Evolutionary conservation across 2,797 vertebrate species (phyloP), one percentile per base, ranked within the genome.

Genomic region (Carcharodon carcharias): DNA sequence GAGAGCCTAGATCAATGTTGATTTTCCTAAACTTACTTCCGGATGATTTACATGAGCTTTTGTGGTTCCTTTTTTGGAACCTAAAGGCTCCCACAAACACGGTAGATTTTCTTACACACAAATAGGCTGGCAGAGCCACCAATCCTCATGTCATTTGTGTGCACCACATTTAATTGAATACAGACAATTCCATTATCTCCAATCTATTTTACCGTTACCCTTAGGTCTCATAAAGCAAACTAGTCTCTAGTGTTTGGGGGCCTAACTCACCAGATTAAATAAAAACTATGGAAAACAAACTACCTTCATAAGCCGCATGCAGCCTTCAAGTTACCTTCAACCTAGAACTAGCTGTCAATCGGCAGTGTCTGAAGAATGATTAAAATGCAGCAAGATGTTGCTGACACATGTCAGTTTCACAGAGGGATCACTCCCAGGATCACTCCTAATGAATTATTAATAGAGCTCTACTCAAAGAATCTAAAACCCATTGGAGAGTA

Each of bases 291-390:
- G 16, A 18, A 92, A 40, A 61, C n/a, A 31, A 12, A n/a, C 35
- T 92, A 21, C 35, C 35, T 63, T 92, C 56, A 40, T 1, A 18
- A 23, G 89, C 80, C 8, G 80, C 18, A 12, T 21, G 71, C 23
- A 54, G 26, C 85, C 85, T 88, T 88, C 26, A 88, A 2, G 26
- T 54, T 50, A 12, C 23, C 35, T 63, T 93, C 85, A 93, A 16
- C 14, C 56, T 63, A 63, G 89, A 92, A 61, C 89, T 63, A 92
- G 89, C 56, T 92, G 56, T 58, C 89, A 63, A 92, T 92, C 89
- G n/a, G 56, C 5, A 63, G 56, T 61, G n/a, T 92, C 58, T 58
- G 35, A 14, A 92, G 89, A 50, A 45, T 67, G 63, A 94, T 67
- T 94, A 95, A 95, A 95, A 71, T 95, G 40, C 14, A 50, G 65